Percentiles rank a stretch among this genome's conserved stretches.
phyloP scores from a whole-genome alignment of 2,888 invertebrate species.

The Therioaphis trifolii region DNA sequence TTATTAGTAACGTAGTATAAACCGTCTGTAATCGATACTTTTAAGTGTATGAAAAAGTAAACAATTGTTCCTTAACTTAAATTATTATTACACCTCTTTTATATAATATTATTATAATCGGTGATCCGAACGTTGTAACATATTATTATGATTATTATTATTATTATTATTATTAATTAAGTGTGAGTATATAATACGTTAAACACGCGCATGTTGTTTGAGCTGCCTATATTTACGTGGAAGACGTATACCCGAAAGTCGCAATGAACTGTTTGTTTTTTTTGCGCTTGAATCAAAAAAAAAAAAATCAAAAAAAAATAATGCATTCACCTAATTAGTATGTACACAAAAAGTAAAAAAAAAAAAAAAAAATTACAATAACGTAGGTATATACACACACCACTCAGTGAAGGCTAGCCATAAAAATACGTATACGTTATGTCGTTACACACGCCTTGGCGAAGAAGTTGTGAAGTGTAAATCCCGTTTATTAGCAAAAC shows the following conservation, averaged over 20 bases:
- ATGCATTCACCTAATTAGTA: neutral
- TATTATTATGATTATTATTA: neutral
- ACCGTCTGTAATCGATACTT: neutral
- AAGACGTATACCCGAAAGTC: neutral
- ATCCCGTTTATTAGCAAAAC: too few relatives aligned
- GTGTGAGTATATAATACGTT: neutral
- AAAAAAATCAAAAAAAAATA: neutral
- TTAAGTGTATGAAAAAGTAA: conserved; percentile 23
- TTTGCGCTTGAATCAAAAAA: neutral
- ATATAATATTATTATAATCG: neutral
- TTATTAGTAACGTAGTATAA: too few relatives aligned
- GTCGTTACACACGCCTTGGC: too few relatives aligned
- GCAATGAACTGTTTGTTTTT: conserved; percentile 1
- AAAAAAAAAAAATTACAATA: neutral
- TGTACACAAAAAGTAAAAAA: neutral
- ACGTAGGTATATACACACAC: too few relatives aligned
- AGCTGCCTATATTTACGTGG: conserved; percentile 32
- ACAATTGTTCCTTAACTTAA: conserved; percentile 25
- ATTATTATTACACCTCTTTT: conserved; percentile 19
- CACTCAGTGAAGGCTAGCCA: neutral
- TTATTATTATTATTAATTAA: too few relatives aligned
- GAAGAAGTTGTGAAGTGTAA: too few relatives aligned
- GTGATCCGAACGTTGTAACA: neutral
- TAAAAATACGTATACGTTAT: neutral
- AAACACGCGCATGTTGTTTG: conserved; percentile 16